phyloP scores from a whole-genome alignment of 2,888 invertebrate genomes.

The Cosmorhoe ocellata region DNA sequence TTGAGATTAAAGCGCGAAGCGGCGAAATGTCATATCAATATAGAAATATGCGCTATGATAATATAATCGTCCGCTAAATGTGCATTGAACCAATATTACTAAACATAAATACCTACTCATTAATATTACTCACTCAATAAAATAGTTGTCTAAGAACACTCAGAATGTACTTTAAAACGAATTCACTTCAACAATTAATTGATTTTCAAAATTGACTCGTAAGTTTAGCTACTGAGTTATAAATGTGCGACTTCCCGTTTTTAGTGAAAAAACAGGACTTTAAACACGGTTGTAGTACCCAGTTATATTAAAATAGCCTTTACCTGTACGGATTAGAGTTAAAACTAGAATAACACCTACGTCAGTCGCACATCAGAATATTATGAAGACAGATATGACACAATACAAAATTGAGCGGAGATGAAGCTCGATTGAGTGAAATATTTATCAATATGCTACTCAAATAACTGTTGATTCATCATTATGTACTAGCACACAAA shows the following conservation, averaged over 20 bases:
- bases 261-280: no score
- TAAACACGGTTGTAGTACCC: background rate
- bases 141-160: no score
- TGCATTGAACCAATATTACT: background rate
- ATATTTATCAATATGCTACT: no score
- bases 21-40: background rate
- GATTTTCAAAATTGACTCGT: background rate
- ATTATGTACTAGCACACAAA: no score
- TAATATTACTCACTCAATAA: background rate
- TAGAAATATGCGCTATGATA: conserved; percentile 1
- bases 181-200: conserved; percentile 2
- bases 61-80: conserved; percentile 5
- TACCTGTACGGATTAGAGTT: conserved; percentile 5
- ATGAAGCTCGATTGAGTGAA: conserved; percentile 2
- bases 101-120: background rate
- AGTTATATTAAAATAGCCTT: conserved; percentile 1
- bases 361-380: conserved; percentile 27
- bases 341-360: conserved; percentile 3
- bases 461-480: no score
- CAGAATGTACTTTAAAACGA: background rate
- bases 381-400: conserved; percentile 19
- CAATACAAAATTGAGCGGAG: conserved; percentile 16
- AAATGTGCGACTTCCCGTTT: no score
- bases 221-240: no score
- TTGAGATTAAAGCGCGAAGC: no score